phyloP scores from a whole-genome alignment of 2,797 vertebrate species.

The Xiphorhynchus erythropygius region DNA sequence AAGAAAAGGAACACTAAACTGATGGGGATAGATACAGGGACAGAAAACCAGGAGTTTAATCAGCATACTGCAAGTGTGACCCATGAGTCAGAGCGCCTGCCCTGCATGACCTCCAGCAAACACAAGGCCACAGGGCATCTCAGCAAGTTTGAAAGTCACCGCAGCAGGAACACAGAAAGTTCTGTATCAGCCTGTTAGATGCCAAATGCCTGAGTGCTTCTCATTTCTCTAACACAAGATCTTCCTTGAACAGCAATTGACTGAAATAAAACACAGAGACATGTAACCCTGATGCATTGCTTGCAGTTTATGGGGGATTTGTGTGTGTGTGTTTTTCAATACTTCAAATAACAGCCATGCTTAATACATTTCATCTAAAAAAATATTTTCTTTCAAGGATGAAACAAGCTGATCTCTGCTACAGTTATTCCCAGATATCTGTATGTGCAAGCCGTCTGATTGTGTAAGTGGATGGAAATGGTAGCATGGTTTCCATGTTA shows the following conservation, averaged over 20 bases:
- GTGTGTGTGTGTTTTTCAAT: background rate
- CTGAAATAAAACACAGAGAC: background rate
- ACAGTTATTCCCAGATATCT: background rate
- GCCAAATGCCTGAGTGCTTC: background rate
- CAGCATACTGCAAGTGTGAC: background rate
- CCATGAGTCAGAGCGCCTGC: background rate
- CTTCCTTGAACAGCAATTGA: background rate
- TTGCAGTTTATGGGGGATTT: background rate
- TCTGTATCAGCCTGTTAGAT: background rate
- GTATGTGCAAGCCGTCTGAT: background rate
- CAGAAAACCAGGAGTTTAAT: background rate
- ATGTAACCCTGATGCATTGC: background rate
- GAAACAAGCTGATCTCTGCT: background rate
- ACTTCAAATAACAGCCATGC: background rate
- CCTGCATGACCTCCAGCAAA: background rate
- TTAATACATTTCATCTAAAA: background rate
- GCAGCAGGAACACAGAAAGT: background rate
- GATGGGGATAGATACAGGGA: background rate
- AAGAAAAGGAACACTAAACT: background rate
- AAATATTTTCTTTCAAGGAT: background rate
- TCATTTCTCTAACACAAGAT: background rate
- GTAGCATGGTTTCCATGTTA: background rate
- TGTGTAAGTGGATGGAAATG: background rate
- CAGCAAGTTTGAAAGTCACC: fast-evolving
- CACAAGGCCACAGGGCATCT: fast-evolving